Base-by-base conservation (phyloP, 2,797 vertebrate species). In the Astyanax mexicanus region DNA sequence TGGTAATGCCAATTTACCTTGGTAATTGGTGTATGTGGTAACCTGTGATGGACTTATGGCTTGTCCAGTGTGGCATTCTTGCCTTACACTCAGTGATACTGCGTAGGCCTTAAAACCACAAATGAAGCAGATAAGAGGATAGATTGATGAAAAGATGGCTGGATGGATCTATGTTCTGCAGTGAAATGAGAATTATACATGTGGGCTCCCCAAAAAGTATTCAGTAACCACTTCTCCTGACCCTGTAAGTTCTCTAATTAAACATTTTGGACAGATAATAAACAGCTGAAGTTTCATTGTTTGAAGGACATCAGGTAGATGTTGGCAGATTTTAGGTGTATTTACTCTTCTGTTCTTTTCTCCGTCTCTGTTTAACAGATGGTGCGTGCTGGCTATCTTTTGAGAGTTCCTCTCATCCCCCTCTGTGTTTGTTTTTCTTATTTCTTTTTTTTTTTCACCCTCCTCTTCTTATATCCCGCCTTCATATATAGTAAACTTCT, bases 291-390 rank as follows among this genome's bases (percentile, higher is more conserved):
- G 27, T 29, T 19, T 13, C 19, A 61, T 12, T 38, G 58, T 37
- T 4, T n/a, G 6, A 12, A 38, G 4, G 58, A 32, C 32, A 38
- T n/a, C 32, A 61, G 58, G 58, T 61, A 40, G 9, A 61, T 32
- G 52, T 52, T 52, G 49, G 49, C 21, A 23, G 49, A 12, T 27
- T 27, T 5, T 25, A 37, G 5, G 19, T 13, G 11, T 21, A 40
- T 21, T 17, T 42, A 13, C 19, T 38, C 37, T 23, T 25, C 37
- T 62, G 15, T 62, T 21, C 35, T 40, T 32, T 19, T n/a, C 35
- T 61, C 58, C 4, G 1, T 23, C 19, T 62, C 19, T 42, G n/a
- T 40, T 83, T 82, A 83, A 82, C 83, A 80, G 81, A 76, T 81
- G 76, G 83, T 67, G 83, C 67, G 62, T 79, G 75, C 51, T 57